Base-by-base conservation (phyloP, 2,113 vertebrate genomes). In the Pseudolaguvia tuberculata region DNA sequence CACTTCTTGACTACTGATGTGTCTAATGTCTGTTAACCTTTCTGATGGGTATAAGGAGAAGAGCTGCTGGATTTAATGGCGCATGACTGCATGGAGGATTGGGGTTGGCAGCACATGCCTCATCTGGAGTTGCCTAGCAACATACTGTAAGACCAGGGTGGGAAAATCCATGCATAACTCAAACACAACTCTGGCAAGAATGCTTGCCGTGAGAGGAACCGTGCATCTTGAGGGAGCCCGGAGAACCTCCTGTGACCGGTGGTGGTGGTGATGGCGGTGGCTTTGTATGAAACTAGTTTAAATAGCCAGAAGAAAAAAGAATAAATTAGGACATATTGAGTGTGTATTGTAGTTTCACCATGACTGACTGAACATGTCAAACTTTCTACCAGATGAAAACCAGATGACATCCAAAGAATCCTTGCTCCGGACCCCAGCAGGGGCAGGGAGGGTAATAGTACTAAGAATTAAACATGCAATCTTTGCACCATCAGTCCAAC, bases 111-210 rank as follows among this genome's bases (percentile, higher is more conserved):
- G 2, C 71, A 48, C 75, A 11, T 61, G 58, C 58, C 68, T 74
- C 73, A 69, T 75, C 8, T 50, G 61, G 52, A 75, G 88, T 90
- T 91, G 86, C 89, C 82, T 89, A 89, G 87, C 88, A 90, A 91
- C 89, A 63, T 78, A 79, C 79, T 61, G 84, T 82, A 72, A 82
- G 84, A 77, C 83, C 82, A 82, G 84, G 73, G 80, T 76, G 82
- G 79, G 59, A 59, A 85, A 83, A 65, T 71, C 58, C 77, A 56
- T 63, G 73, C 75, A 45, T 59, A 23, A 31, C 62, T 78, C 62
- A 75, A 63, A 62, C 56, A 17, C 45, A 17, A 35, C 74, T 18
- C 74, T 48, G 76, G 79, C 76, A 51, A 70, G 79, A 79, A 77
- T 72, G 74, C 74, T 69, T 14, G 79, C 78, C 75, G 84, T 70